Percentiles rank a stretch among this genome's conserved stretches.
Conservation (phyloP, 2,888 invertebrate genomes). For the Oligia latruncula region DNA sequence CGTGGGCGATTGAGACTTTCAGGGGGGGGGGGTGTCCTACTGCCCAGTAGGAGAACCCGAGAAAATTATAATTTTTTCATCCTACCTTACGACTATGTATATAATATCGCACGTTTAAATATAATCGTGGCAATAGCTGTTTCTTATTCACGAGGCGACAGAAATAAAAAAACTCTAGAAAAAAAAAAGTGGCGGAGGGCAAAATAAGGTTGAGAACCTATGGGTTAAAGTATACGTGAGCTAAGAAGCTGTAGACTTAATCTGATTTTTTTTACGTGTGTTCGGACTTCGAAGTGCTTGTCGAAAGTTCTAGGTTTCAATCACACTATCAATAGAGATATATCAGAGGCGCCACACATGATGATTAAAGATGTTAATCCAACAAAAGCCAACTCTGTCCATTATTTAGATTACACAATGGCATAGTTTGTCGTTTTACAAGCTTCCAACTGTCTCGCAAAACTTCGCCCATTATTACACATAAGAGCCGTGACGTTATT, state of each 20-base stretch:
- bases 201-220: no score
- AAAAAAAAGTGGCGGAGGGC: no score
- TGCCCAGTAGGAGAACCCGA: no score
- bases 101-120: no score
- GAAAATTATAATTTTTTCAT: no score
- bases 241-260: not conserved
- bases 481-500: slow-evolving; percentile 81
- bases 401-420: not conserved
- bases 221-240: not conserved
- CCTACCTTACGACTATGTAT: no score
- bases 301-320: not conserved
- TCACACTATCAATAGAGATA: not conserved
- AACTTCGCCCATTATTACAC: slow-evolving; percentile 58
- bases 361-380: not conserved
- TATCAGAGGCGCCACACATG: not conserved
- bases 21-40: no score
- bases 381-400: not conserved
- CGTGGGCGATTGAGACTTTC: no score
- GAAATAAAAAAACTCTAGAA: no score
- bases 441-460: slow-evolving; percentile 31
- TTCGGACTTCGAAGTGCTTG: not conserved
- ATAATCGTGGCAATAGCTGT: no score
- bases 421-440: slow-evolving; percentile 22
- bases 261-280: not conserved
- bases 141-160: no score